These are phyloP conservation scores for Rhinogobius similis DNA, from an alignment of 2,113 vertebrate species.

Conservation along the genomic window DNA sequence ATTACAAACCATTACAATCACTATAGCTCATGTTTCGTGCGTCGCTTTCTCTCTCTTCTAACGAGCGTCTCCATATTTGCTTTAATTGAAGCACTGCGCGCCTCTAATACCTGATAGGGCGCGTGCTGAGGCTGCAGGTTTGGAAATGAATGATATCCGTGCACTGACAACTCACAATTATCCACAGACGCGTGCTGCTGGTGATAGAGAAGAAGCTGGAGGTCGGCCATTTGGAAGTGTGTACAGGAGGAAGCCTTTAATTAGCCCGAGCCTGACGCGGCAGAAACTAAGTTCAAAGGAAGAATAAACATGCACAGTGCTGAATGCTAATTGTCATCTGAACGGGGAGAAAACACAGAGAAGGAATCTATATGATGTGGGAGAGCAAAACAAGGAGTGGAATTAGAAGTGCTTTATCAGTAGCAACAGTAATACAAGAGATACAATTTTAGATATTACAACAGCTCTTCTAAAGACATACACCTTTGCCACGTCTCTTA, in stretches of 20 bases:
- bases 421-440: neutral
- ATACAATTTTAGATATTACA: neutral
- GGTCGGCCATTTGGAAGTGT: neutral
- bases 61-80: neutral
- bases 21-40: neutral
- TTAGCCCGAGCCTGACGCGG: neutral
- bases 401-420: neutral
- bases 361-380: neutral
- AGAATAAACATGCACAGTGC: neutral
- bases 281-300: conserved; percentile 1
- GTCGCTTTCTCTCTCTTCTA: neutral
- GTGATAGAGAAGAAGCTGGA: neutral
- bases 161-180: conserved; percentile 14
- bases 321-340: conserved; percentile 1
- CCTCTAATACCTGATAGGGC: conserved; percentile 18
- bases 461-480: too few species aligned
- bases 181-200: neutral
- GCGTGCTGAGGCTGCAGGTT: conserved; percentile 36
- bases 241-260: neutral
- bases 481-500: too few species aligned
- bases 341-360: neutral
- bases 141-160: conserved; percentile 38
- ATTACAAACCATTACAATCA: too few species aligned
- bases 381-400: neutral
- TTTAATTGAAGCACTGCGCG: conserved; percentile 20